Evolutionary conservation across 2,888 invertebrate genomes (phyloP).

Genomic region (Globia sparganii): DNA sequence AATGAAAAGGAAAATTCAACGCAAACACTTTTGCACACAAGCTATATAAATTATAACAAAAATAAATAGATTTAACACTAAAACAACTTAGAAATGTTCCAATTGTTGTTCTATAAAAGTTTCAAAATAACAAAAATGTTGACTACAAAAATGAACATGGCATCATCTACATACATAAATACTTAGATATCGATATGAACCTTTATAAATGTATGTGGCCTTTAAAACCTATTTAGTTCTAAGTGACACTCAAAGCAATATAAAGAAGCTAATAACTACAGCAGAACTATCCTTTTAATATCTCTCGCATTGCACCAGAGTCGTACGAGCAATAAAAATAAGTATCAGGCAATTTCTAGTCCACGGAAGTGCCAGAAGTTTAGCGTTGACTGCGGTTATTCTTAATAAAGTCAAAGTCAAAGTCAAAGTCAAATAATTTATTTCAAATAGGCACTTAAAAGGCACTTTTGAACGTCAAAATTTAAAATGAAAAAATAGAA

Average conservation of each 20-base stretch:
- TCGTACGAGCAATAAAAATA: constrained; percentile 12
- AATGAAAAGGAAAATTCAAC: neutral
- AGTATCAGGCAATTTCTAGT: neutral
- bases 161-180: too few species aligned
- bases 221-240: neutral
- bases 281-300: constrained; percentile 20
- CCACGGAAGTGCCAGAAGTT: constrained; percentile 19
- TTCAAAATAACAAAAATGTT: neutral
- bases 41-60: neutral
- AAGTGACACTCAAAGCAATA: neutral
- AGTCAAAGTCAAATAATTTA: too few species aligned
- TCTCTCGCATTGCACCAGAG: neutral
- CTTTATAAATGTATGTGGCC: too few species aligned
- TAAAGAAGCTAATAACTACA: neutral
- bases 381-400: constrained; percentile 1
- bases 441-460: too few species aligned
- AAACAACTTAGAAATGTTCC: neutral
- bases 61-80: neutral
- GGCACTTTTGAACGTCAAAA: too few species aligned
- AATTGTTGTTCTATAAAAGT: neutral
- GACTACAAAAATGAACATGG: neutral
- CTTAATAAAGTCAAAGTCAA: too few species aligned
- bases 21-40: neutral
- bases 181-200: too few species aligned
- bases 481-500: too few species aligned